Evolutionary conservation across 2,113 vertebrate species (phyloP), one percentile per base, ranked within the genome.

Genomic region (Cacatua alba): DNA sequence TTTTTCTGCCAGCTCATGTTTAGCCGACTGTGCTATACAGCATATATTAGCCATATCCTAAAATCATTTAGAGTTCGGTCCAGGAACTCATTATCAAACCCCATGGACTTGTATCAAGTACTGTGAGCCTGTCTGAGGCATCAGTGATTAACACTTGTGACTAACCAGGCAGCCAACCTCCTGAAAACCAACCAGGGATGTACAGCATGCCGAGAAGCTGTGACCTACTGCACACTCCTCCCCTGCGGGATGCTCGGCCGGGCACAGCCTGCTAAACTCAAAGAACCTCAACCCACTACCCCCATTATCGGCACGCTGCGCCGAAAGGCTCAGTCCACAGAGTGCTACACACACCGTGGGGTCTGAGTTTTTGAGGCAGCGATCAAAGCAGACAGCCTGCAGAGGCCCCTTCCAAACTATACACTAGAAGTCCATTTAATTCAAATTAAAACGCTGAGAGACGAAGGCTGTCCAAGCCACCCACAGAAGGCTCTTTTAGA

Each of bases 281-380:
- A 37, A 12, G 3, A 51, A 24, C 2, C 2, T 1, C 46, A 7
- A 21, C 24, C 65, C 29, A 4, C 65, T 4, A 2, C 37, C 19
- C 19, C 29, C 1, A 2, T 2, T 5, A 14, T 0, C 41, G 5
- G 26, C 31, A 0, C 8, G 8, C 39, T 7, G 2, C n/a, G 33
- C 51, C 4, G 18, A 25, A 29, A 74, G 39, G 11, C 11, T 11
- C 23, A 2, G 7, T 2, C 17, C 67, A 0, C 0, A 3, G 14
- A 7, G 26, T 0, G 12, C 31, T 5, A 1, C 2, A 3, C 16
- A 2, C 31, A 3, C 2, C 7, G 2, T 1, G 33, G 7, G 2
- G 1, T 12, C 1, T 6, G 41, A 29, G 53, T 6, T 35, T 21
- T 5, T 9, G 35, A 20, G 74, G 4, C 6, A 25, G 23, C 4